A percentile compares a stretch with the other conserved stretches of the same genome.
Conservation (phyloP, 2,113 vertebrate genomes). For the Hemicordylus capensis region DNA sequence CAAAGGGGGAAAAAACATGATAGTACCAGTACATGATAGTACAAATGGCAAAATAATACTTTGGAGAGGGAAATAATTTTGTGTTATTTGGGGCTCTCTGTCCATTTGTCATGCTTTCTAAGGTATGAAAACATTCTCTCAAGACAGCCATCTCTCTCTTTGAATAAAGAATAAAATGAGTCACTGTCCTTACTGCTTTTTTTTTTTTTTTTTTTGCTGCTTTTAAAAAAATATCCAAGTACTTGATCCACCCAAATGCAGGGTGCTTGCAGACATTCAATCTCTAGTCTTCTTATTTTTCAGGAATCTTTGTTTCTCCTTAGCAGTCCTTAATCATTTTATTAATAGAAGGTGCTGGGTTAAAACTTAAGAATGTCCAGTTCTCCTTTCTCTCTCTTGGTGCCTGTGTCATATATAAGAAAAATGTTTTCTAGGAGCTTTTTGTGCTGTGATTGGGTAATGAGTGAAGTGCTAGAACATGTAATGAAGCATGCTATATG, state of each 20-base stretch:
- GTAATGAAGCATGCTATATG: constrained; percentile 16
- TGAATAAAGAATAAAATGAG: neutral
- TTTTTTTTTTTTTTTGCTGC: too few species aligned
- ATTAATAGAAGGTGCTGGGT: constrained; percentile 39
- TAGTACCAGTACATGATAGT: neutral
- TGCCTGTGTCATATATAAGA: constrained; percentile 21
- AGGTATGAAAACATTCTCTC: neutral
- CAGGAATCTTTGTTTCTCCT: neutral
- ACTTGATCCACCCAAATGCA: neutral
- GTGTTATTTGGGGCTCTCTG: neutral
- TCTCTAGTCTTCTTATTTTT: neutral
- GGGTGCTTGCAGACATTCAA: neutral
- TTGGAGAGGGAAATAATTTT: constrained; percentile 37
- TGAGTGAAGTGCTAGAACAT: neutral
- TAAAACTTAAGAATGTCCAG: constrained; percentile 1
- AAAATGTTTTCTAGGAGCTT: neutral
- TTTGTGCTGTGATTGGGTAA: constrained; percentile 23
- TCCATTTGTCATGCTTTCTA: constrained; percentile 46
- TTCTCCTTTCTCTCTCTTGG: neutral
- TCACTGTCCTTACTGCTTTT: constrained; percentile 8
- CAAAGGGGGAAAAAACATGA: neutral
- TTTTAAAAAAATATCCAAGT: neutral
- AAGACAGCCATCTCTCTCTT: neutral
- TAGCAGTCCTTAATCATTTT: neutral
- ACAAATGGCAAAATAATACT: constrained; percentile 16